phyloP scores from a whole-genome alignment of 2,113 vertebrate genomes.

The Pangasianodon hypophthalmus region DNA sequence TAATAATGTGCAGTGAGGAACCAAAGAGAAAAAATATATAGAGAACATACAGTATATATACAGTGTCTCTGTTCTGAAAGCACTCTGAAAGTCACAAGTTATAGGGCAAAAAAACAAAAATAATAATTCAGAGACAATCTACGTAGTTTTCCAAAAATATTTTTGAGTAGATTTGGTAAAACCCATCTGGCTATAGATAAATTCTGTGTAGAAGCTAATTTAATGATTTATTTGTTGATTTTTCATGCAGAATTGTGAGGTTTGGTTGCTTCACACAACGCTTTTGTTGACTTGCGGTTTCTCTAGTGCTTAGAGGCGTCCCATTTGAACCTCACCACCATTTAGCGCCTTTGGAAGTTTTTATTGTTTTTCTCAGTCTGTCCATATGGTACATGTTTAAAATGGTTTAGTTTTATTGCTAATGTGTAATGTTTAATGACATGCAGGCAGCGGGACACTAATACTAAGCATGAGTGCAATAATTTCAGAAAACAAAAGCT shows the following conservation, averaged over 20 bases:
- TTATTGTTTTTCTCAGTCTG: neutral
- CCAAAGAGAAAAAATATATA: neutral
- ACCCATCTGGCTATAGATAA: neutral
- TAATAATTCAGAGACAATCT: no score
- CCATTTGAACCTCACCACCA: neutral
- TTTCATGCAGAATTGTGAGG: neutral
- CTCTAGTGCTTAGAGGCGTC: neutral
- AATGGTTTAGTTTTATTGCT: conserved; percentile 8
- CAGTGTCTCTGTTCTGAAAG: no score
- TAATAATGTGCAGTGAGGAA: neutral
- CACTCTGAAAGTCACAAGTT: no score
- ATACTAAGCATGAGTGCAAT: neutral
- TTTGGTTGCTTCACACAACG: neutral
- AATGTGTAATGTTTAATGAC: neutral
- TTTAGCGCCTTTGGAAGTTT: neutral
- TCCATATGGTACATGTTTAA: conserved; percentile 26
- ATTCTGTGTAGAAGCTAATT: neutral
- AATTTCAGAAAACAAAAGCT: neutral
- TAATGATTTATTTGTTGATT: neutral
- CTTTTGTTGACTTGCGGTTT: neutral
- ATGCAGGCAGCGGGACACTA: neutral
- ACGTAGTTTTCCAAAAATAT: neutral
- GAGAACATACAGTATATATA: no score
- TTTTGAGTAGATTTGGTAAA: neutral
- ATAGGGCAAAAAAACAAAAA: no score